These are phyloP conservation scores for Hydrozoanthus gracilis DNA, from an alignment of 92 coral and sea anemone species.

Conservation along the genomic window DNA sequence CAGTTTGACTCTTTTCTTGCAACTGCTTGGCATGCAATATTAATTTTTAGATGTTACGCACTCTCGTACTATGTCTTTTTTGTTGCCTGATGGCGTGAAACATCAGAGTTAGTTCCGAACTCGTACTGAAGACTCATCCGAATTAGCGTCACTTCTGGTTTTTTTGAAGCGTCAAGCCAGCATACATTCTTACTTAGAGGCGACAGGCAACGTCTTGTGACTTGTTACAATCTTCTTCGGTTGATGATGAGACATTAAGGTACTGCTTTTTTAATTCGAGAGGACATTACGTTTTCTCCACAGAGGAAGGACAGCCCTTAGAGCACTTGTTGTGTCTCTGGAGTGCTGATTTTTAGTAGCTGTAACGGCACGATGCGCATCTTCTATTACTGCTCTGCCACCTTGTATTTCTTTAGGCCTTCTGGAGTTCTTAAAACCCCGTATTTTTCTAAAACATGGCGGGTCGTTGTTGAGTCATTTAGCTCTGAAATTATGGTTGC, in stretches of 20 bases:
- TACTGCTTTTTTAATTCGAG: constrained; percentile 43
- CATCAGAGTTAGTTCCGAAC: neutral
- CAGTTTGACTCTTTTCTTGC: constrained; percentile 57
- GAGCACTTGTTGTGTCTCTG: constrained; percentile 43
- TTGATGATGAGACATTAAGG: constrained; percentile 40
- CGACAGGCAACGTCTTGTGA: constrained; percentile 24
- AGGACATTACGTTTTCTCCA: constrained; percentile 27
- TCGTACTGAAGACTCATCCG: neutral
- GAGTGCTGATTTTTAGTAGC: constrained; percentile 49
- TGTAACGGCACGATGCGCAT: constrained; percentile 43
- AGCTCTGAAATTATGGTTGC: constrained; percentile 37
- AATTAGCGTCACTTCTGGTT: neutral
- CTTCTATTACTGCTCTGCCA: constrained; percentile 36
- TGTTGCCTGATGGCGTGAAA: neutral
- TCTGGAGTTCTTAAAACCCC: constrained; percentile 26
- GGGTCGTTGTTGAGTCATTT: constrained; percentile 36
- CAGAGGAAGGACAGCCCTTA: constrained; percentile 36
- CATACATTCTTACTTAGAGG: neutral
- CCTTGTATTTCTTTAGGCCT: constrained; percentile 34
- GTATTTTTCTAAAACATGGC: constrained; percentile 20
- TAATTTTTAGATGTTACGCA: constrained; percentile 47
- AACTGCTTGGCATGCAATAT: constrained; percentile 46
- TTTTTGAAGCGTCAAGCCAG: neutral
- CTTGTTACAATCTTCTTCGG: constrained; percentile 35
- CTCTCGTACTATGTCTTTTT: constrained; percentile 38